These are phyloP conservation scores for Gavialis gangeticus DNA, from an alignment of 2,113 vertebrate genomes.

Conservation along the genomic window DNA sequence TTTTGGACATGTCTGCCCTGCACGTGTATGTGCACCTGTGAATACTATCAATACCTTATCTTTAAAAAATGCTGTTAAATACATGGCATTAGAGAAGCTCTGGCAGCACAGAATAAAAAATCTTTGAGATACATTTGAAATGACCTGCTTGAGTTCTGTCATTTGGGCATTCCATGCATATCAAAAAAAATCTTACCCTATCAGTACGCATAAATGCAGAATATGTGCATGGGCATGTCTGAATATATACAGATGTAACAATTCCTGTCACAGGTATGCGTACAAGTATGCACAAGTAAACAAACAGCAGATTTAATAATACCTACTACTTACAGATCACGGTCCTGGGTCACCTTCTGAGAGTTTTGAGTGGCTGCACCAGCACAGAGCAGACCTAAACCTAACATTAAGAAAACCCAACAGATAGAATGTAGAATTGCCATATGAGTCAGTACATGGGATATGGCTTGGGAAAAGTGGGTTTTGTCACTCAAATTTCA, in stretches of 20 bases:
- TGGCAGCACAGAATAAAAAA: too few relatives aligned
- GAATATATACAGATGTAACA: too few relatives aligned
- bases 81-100: neutral
- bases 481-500: neutral
- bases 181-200: neutral
- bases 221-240: too few relatives aligned
- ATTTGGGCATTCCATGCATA: too few relatives aligned
- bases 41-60: neutral
- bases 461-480: accelerated
- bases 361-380: neutral
- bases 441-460: accelerated
- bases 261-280: neutral
- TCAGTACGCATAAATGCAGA: neutral
- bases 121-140: neutral
- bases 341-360: neutral
- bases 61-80: neutral
- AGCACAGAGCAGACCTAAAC: accelerated
- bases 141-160: neutral
- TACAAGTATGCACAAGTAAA: neutral
- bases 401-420: too few relatives aligned
- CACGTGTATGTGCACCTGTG: neutral
- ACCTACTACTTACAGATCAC: neutral
- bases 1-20: too few relatives aligned
- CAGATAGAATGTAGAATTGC: accelerated
- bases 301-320: neutral